A percentile compares a stretch with the other conserved stretches of the same genome.
phyloP scores from a whole-genome alignment of 2,797 vertebrate genomes.

The Champsocephalus esox region DNA sequence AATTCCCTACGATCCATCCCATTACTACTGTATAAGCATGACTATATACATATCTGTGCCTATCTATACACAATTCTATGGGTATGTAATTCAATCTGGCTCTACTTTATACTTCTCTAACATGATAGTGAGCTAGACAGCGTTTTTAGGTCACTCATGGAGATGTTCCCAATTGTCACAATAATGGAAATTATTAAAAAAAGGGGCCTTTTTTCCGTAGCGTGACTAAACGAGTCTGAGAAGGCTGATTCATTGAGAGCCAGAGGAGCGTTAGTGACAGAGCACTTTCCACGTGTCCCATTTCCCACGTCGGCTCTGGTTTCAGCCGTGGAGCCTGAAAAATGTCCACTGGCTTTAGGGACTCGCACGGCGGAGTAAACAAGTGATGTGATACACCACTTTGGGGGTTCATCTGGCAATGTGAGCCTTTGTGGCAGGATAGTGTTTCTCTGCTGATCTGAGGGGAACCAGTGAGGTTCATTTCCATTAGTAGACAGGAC shows the following conservation, averaged over 20 bases:
- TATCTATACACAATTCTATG: too few species aligned
- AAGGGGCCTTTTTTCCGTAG: neutral
- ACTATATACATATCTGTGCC: too few species aligned
- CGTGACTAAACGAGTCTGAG: conserved; percentile 17
- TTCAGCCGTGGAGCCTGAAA: conserved; percentile 47
- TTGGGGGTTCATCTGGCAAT: conserved; percentile 43
- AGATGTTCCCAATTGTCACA: too few species aligned
- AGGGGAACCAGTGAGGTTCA: conserved; percentile 36
- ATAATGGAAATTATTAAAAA: too few species aligned
- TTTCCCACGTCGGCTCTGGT: conserved; percentile 59
- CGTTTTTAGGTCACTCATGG: too few species aligned
- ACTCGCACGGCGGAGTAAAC: conserved; percentile 61
- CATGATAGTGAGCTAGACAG: too few species aligned
- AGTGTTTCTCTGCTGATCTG: conserved; percentile 67
- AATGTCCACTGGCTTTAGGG: conserved; percentile 32
- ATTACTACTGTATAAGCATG: too few species aligned
- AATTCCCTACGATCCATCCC: too few species aligned
- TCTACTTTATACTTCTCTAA: too few species aligned
- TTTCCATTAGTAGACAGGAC: conserved; percentile 68
- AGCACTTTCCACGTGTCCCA: conserved; percentile 65
- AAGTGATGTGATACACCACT: conserved; percentile 53
- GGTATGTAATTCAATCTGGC: too few species aligned
- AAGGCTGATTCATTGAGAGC: conserved; percentile 51
- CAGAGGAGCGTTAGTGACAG: conserved; percentile 58
- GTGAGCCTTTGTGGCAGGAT: conserved; percentile 54